phyloP scores from a whole-genome alignment of 2,888 invertebrate species.

The Megamerina dolium region DNA sequence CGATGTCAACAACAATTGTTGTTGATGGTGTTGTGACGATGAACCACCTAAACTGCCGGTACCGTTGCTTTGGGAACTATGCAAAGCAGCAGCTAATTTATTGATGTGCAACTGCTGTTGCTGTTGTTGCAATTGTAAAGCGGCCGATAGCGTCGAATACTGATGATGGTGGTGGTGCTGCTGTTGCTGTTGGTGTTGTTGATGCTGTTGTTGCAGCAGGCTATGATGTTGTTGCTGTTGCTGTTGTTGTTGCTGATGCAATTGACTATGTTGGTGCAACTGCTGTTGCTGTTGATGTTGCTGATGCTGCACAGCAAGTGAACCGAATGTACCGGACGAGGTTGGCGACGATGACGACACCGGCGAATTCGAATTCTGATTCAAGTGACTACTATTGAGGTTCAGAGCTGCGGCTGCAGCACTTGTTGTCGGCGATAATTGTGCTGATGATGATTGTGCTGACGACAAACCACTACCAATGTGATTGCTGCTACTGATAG shows the following conservation, averaged over 20 bases:
- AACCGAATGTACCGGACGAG: constrained; percentile 36
- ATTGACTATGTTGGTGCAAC: constrained; percentile 24
- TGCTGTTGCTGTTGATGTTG: constrained; percentile 27
- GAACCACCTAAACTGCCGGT: constrained; percentile 22
- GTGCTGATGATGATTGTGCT: constrained; percentile 24
- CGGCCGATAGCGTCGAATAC: constrained; percentile 51
- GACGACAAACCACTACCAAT: constrained; percentile 15
- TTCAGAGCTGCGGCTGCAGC: constrained; percentile 18
- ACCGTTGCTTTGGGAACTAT: constrained; percentile 31
- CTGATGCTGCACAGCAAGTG: constrained; percentile 27
- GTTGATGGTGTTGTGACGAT: constrained; percentile 28
- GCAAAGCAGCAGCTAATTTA: constrained; percentile 42
- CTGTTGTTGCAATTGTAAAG: constrained; percentile 37
- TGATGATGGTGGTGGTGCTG: too few species aligned
- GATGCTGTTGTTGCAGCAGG: constrained; percentile 24
- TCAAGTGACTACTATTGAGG: constrained; percentile 32
- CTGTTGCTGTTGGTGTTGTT: too few species aligned
- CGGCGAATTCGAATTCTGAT: constrained; percentile 44
- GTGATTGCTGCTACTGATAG: constrained; percentile 37
- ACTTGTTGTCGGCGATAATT: constrained; percentile 35
- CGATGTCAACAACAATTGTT: constrained; percentile 38
- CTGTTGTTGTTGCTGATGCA: constrained; percentile 27
- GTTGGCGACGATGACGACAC: constrained; percentile 47
- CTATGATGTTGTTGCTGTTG: constrained; percentile 25
- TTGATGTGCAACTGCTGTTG: constrained; percentile 43